These are phyloP conservation scores for Lophochroa leadbeateri DNA, from an alignment of 2,113 vertebrate genomes.

Conservation along the genomic window DNA sequence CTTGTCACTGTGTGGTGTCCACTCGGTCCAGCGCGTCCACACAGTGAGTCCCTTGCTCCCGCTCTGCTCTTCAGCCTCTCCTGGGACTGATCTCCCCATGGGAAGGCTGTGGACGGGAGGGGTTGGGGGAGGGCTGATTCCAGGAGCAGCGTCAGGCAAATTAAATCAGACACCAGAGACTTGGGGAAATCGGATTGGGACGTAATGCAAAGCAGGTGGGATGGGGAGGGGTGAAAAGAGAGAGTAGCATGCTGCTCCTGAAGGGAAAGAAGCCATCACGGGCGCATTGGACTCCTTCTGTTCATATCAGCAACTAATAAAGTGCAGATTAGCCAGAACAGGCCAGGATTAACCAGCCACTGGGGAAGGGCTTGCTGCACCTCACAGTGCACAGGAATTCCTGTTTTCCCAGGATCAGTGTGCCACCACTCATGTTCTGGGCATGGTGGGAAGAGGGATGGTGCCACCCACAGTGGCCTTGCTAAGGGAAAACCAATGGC, in stretches of 20 bases:
- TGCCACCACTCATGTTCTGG: not conserved
- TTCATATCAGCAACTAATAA: slow-evolving; percentile 41
- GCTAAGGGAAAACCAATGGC: not conserved
- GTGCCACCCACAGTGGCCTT: not conserved
- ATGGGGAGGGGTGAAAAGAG: slow-evolving; percentile 63
- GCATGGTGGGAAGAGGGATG: not conserved
- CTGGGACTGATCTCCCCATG: slow-evolving; percentile 67
- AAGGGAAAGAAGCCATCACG: slow-evolving; percentile 21
- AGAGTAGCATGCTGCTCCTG: slow-evolving; percentile 44
- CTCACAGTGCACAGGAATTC: not conserved
- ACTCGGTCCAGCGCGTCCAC: not conserved
- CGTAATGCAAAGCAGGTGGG: slow-evolving; percentile 74
- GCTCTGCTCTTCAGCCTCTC: slow-evolving; percentile 63
- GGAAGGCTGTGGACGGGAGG: slow-evolving; percentile 54
- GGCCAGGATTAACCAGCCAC: not conserved
- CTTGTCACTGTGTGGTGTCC: not conserved
- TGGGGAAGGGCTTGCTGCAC: not conserved
- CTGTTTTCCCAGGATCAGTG: accelerated
- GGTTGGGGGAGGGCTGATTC: slow-evolving; percentile 67
- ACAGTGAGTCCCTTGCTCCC: not conserved
- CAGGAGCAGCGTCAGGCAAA: slow-evolving; percentile 75
- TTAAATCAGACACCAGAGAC: slow-evolving; percentile 75
- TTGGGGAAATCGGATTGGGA: slow-evolving; percentile 64
- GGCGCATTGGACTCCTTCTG: not conserved
- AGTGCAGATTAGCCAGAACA: slow-evolving; percentile 35